These are phyloP conservation scores for Podarcis muralis DNA, from an alignment of 2,113 vertebrate genomes.

Conservation along the genomic window DNA sequence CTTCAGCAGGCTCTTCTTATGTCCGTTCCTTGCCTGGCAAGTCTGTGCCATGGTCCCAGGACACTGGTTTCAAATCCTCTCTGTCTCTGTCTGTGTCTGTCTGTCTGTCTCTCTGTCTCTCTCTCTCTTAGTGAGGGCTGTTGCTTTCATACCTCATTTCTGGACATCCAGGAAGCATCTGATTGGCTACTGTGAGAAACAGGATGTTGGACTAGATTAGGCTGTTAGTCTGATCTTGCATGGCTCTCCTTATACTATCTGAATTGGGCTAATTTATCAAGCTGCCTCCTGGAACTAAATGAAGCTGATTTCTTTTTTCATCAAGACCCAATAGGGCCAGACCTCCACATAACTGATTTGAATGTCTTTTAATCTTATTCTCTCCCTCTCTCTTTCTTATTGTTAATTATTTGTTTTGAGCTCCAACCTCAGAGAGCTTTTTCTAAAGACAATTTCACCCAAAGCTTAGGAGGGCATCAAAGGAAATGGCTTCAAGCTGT, in stretches of 20 bases:
- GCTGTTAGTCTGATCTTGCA: no score
- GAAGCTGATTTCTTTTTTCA: not conserved
- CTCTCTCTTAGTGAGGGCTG: no score
- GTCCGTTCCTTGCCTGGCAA: no score
- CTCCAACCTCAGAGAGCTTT: slow-evolving; percentile 47
- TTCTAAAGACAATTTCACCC: slow-evolving; percentile 43
- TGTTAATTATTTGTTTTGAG: slow-evolving; percentile 74
- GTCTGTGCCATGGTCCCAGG: no score
- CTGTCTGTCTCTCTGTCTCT: no score
- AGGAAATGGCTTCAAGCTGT: slow-evolving; percentile 36
- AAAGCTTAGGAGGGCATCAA: slow-evolving; percentile 50
- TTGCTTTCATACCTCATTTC: not conserved
- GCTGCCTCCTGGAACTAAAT: not conserved
- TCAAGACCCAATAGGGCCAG: not conserved
- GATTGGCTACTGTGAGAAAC: not conserved
- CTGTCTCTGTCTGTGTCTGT: no score
- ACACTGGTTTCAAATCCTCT: not conserved
- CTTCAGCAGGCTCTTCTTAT: no score
- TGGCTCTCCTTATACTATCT: not conserved
- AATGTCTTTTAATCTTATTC: not conserved
- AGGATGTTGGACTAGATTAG: not conserved
- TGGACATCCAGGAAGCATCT: not conserved
- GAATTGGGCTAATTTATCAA: not conserved
- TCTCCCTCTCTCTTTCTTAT: slow-evolving; percentile 23
- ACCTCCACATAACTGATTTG: not conserved